Conservation (phyloP, 1,140 invertebrate genomes). For the Atopsyche davidsoni region DNA sequence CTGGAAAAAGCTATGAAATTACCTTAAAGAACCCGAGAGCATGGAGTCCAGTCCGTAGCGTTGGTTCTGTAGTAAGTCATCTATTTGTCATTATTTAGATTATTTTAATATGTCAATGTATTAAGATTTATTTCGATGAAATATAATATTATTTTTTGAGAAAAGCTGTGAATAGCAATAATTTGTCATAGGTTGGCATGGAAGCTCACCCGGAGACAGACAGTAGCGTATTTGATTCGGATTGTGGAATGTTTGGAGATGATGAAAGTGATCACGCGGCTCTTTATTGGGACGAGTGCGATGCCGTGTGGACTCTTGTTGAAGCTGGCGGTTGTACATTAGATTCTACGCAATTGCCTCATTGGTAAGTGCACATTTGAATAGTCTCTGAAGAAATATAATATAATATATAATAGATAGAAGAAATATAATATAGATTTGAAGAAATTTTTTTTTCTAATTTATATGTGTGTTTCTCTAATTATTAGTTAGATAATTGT, state of each 20-base stretch:
- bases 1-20: conserved; percentile 58
- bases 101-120: not conserved
- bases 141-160: conserved; percentile 2
- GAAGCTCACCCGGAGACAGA: conserved; percentile 77
- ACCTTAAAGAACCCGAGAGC: conserved; percentile 67
- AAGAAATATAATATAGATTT: no score
- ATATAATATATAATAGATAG: no score
- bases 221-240: conserved; percentile 69
- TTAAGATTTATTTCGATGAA: not conserved
- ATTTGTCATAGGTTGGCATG: conserved; percentile 47
- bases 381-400: no score
- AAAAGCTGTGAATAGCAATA: not conserved
- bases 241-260: conserved; percentile 71
- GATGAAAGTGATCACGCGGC: conserved; percentile 61
- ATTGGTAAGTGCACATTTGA: conserved; percentile 54
- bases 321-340: conserved; percentile 71
- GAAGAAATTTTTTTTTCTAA: no score
- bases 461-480: no score
- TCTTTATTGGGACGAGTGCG: conserved; percentile 68
- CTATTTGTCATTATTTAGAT: not conserved
- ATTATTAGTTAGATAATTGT: no score
- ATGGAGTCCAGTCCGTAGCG: conserved; percentile 76
- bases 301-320: conserved; percentile 69
- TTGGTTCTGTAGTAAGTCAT: conserved; percentile 61
- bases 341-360: conserved; percentile 62